Evolutionary conservation across 2,797 vertebrate species (phyloP).

Genomic region (Myotis findleyi): DNA sequence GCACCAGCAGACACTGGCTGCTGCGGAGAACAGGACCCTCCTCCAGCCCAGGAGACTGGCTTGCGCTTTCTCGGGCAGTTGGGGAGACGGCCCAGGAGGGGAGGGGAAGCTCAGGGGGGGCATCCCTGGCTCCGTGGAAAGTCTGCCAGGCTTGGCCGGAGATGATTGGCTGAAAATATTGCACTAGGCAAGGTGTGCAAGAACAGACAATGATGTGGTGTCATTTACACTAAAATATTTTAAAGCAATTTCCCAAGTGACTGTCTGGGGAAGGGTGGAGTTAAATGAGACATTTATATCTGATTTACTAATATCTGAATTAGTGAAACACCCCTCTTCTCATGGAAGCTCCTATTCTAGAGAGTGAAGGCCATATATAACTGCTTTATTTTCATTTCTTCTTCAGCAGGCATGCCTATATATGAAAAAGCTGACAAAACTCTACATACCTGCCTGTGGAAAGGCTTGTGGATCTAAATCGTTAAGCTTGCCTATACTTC

Average conservation of each 20-base stretch:
- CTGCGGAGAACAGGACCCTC: neutral
- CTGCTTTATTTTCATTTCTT: constrained; percentile 2
- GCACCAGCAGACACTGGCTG: neutral
- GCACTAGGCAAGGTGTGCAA: neutral
- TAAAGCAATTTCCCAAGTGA: constrained; percentile 34
- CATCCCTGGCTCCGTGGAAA: neutral
- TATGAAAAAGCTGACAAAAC: neutral
- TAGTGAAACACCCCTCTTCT: neutral
- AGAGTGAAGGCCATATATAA: neutral
- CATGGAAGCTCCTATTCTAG: neutral
- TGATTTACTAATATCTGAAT: neutral
- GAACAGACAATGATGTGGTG: neutral
- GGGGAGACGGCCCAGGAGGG: neutral
- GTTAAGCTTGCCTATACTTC: neutral
- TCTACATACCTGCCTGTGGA: neutral
- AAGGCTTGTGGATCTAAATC: neutral
- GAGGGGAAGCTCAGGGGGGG: neutral
- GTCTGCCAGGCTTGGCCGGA: neutral
- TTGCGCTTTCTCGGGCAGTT: neutral
- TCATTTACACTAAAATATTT: neutral
- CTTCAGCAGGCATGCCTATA: neutral
- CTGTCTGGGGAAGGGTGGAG: neutral
- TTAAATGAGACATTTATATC: neutral
- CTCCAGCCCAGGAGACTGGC: neutral
- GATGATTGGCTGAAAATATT: neutral